Evolutionary conservation across 2,888 invertebrate species (phyloP), one percentile per base, ranked within the genome.

Genomic region (Muscina levida): DNA sequence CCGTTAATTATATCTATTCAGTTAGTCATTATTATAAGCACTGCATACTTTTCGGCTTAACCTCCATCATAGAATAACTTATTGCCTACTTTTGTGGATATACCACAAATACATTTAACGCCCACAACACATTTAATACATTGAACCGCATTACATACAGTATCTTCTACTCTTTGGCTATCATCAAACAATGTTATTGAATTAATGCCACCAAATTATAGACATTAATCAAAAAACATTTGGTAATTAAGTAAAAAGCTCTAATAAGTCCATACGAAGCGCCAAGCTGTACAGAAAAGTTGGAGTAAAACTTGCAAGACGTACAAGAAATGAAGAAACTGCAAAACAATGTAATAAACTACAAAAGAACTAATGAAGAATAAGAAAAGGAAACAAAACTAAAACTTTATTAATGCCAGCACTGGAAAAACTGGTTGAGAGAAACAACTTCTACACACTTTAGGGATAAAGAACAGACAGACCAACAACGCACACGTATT

Each of bases 331-430:
- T 5, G 31, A 31, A 31, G 31, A 31, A 31, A 31, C 4, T 5
- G 8, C 31, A 31, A 39, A 65, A 72, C 10, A 74, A 44, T 22
- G 42, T 53, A 62, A 39, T 46, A 66, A 17, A 73, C 71, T 62
- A 74, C 17, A n/a, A 51, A 70, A 11, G 24, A 77, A 62, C 75
- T 79, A 79, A 76, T 79, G 77, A 77, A 70, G 68, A 72, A 77
- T 57, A 57, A 59, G 15, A 67, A 62, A 56, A 37, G 24, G 26
- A 8, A 62, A 56, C 48, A 26, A 39, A 8, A 80, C 76, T 70
- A 73, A 77, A 73, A 77, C 77, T 81, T 81, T 81, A 81, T 77
- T 81, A 81, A 77, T 77, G 74, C 77, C 71, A 51, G 42, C 31
- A 56, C 51, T 31, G 31, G 59, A 72, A 48, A 31, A 31, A 31